These are phyloP conservation scores for Empis stercorea DNA, from an alignment of 2,888 invertebrate genomes.

Conservation along the genomic window DNA sequence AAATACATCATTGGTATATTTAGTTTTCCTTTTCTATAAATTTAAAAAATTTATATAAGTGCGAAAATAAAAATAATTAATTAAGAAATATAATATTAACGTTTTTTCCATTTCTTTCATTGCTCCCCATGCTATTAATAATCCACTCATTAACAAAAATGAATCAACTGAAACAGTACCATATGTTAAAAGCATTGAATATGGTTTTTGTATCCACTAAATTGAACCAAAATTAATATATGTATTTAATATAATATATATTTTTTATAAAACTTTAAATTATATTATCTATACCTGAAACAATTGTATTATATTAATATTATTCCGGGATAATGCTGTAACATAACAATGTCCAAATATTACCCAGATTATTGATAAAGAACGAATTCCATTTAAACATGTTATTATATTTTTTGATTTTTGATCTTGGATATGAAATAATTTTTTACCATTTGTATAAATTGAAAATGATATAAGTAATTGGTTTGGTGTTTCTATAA, in stretches of 20 bases:
- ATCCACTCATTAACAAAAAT: conserved; percentile 43
- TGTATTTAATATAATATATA: not conserved
- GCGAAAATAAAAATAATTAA: not conserved
- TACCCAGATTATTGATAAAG: conserved; percentile 28
- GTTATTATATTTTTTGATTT: conserved; percentile 17
- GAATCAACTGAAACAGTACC: conserved; percentile 42
- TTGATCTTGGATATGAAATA: conserved; percentile 13
- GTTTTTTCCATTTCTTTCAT: conserved; percentile 13
- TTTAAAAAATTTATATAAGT: no score
- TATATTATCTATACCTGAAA: not conserved
- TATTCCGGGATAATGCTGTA: not conserved
- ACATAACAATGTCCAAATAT: conserved; percentile 20
- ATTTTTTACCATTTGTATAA: conserved; percentile 21
- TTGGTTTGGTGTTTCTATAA: not conserved
- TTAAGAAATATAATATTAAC: conserved; percentile 2
- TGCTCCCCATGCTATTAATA: conserved; percentile 31
- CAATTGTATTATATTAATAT: not conserved
- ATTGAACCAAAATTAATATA: not conserved
- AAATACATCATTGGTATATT: conserved; percentile 14
- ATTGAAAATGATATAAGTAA: conserved; percentile 19
- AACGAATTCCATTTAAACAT: conserved; percentile 26
- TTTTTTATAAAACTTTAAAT: not conserved
- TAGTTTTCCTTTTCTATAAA: conserved; percentile 10
- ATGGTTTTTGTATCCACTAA: conserved; percentile 8
- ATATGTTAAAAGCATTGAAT: conserved; percentile 16